A percentile compares a stretch with the other conserved stretches of the same genome.
phyloP scores from a whole-genome alignment of 2,113 vertebrate genomes.

The Hyperoodon ampullatus region DNA sequence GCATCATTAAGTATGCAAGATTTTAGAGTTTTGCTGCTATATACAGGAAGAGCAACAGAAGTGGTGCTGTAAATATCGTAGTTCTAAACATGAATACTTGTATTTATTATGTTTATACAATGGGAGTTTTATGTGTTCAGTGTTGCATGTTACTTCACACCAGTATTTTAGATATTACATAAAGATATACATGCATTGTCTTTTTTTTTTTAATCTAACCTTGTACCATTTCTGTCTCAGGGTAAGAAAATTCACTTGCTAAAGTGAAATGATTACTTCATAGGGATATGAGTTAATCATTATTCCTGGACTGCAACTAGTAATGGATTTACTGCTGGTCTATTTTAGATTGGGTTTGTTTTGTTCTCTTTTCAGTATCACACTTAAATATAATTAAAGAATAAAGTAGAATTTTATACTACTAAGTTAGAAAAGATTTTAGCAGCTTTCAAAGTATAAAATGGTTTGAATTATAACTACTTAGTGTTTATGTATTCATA shows the following conservation, averaged over 20 bases:
- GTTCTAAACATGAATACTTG: background rate
- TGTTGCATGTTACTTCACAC: constrained; percentile 36
- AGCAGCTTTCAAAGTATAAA: background rate
- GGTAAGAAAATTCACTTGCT: constrained; percentile 37
- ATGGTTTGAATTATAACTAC: background rate
- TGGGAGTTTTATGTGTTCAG: background rate
- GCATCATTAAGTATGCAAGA: background rate
- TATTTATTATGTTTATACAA: constrained; percentile 26
- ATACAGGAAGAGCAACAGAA: background rate
- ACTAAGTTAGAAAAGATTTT: constrained; percentile 21
- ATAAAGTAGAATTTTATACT: constrained; percentile 39
- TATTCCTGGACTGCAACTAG: constrained; percentile 9
- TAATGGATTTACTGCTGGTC: constrained; percentile 24
- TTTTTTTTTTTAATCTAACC: background rate
- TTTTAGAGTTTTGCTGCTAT: background rate
- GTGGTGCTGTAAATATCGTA: background rate
- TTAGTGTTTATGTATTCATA: constrained; percentile 1
- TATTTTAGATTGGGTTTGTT: constrained; percentile 37
- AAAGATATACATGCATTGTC: background rate
- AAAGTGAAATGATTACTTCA: constrained; percentile 27
- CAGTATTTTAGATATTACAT: constrained; percentile 50
- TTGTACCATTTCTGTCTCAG: constrained; percentile 12
- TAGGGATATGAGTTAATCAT: constrained; percentile 49
- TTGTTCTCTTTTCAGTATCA: constrained; percentile 40
- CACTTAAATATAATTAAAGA: constrained; percentile 47